Evolutionary conservation across 2,797 vertebrate species (phyloP), one percentile per base, ranked within the genome.

Genomic region (Gymnocypris eckloni): DNA sequence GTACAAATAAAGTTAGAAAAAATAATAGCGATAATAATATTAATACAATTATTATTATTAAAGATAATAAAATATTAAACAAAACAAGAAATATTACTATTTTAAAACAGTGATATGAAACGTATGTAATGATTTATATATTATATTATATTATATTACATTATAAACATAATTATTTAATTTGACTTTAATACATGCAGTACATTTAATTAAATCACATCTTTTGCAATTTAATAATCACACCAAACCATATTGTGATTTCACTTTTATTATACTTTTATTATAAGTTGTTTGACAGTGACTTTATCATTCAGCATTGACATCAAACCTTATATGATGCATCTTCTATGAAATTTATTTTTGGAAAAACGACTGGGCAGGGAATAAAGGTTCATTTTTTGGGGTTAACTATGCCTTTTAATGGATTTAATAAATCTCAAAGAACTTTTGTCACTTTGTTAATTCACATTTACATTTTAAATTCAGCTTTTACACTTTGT

Each of bases 401-500:
- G 7, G 15, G n/a, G n/a, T 50, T 3, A 77, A 56, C 50, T n/a
- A n/a, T 15, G 33, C 20, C 11, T 80, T 59, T 79, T 11, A 43
- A 33, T 79, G 39, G 15, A 33, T 80, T 80, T 61, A 66, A 13
- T 66, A 50, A 20, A 81, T 33, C 43, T 67, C 18, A 45, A 48
- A 45, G 18, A 0, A 61, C 43, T 37, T 48, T 9, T 0, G n/a
- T 78, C 45, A 18, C 28, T 16, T 39, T 3, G 33, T 79, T 70
- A 11, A 69, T 22, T 79, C 22, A 84, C 18, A 12, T 52, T 84
- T 39, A 61, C 12, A 64, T 79, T 64, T 85, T 18, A 50, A 73
- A 72, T 77, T 7, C 54, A 28, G 8, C 41, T 78, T 79, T 80
- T 41, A 41, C 12, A 39, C 52, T 25, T 59, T 37, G 28, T 84